Conservation (phyloP, 2,888 invertebrate species). For the Drosophila pseudotakahashii region DNA sequence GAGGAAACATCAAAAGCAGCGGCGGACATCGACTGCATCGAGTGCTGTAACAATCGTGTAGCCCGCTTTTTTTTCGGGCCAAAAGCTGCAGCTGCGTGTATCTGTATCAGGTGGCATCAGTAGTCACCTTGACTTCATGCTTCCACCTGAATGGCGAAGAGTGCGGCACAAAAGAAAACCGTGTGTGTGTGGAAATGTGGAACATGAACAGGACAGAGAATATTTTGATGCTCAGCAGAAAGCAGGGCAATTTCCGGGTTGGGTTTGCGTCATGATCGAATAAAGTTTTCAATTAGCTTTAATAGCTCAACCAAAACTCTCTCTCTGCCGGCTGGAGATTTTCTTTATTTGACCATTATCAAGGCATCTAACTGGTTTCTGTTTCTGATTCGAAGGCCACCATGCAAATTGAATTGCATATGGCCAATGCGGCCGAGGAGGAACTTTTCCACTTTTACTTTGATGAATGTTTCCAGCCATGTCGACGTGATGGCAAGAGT, state of each 20-base stretch:
- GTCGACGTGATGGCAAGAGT: slow-evolving; percentile 2
- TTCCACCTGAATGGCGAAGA: slow-evolving; percentile 12
- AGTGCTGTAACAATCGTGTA: slow-evolving; percentile 33
- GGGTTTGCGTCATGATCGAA: not conserved
- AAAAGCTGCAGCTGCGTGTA: slow-evolving; percentile 27
- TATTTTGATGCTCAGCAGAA: slow-evolving; percentile 4
- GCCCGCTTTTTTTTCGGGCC: slow-evolving; percentile 1
- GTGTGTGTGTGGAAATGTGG: slow-evolving; percentile 10
- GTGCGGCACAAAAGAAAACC: slow-evolving; percentile 2
- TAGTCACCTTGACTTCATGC: slow-evolving; percentile 14
- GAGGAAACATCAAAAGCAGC: slow-evolving; percentile 24
- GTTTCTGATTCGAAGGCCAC: slow-evolving; percentile 49
- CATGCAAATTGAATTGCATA: slow-evolving; percentile 48
- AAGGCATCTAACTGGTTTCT: not conserved
- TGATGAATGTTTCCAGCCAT: slow-evolving; percentile 36
- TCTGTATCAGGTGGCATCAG: slow-evolving; percentile 22
- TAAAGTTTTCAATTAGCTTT: slow-evolving; percentile 35
- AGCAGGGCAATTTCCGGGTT: slow-evolving; percentile 19
- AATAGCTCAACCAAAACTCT: slow-evolving; percentile 7
- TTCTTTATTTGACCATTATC: slow-evolving; percentile 17
- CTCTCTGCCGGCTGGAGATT: not conserved
- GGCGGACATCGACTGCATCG: slow-evolving; percentile 40
- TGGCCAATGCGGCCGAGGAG: slow-evolving; percentile 16
- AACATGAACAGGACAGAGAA: not conserved
- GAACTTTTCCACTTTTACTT: slow-evolving; percentile 44